Evolutionary conservation across 1,140 invertebrate species (phyloP).

Genomic region (Cryptotermes secundus): DNA sequence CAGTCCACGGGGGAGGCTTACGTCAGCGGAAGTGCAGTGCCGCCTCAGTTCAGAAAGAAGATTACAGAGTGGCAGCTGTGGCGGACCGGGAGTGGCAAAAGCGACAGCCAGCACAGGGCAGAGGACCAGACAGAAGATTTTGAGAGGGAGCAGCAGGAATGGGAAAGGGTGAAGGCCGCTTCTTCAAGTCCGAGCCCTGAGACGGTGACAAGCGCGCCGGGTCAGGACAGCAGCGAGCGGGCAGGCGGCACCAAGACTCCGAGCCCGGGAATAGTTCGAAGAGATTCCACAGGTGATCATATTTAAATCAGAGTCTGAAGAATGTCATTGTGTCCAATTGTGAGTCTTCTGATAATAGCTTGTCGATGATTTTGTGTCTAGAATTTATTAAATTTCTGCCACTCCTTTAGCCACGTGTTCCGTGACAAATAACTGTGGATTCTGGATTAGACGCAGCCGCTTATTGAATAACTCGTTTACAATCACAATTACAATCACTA

Average conservation of each 20-base stretch:
- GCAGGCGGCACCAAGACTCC: conserved; percentile 38
- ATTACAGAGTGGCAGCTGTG: conserved; percentile 73
- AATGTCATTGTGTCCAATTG: too few species aligned
- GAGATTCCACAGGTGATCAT: conserved; percentile 40
- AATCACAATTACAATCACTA: too few species aligned
- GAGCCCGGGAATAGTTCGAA: conserved; percentile 37
- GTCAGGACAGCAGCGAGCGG: too few species aligned
- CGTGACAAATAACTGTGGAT: too few species aligned
- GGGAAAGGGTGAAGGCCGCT: conserved; percentile 49
- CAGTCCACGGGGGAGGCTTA: conserved; percentile 42
- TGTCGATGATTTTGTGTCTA: too few species aligned
- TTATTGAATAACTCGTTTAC: too few species aligned
- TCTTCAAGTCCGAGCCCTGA: neutral
- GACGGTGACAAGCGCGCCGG: neutral
- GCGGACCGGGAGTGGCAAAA: conserved; percentile 51
- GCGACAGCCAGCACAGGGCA: conserved; percentile 43
- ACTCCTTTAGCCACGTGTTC: too few species aligned
- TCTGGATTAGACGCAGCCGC: too few species aligned
- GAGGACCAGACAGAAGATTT: conserved; percentile 48
- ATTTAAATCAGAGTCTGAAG: too few species aligned
- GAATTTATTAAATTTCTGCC: too few species aligned
- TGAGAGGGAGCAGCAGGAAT: conserved; percentile 51
- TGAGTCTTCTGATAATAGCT: too few species aligned
- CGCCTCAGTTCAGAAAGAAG: conserved; percentile 41
- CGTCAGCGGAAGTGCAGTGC: neutral